Conservation (phyloP, 1,140 invertebrate species). For the Amphibalanus amphitrite region DNA sequence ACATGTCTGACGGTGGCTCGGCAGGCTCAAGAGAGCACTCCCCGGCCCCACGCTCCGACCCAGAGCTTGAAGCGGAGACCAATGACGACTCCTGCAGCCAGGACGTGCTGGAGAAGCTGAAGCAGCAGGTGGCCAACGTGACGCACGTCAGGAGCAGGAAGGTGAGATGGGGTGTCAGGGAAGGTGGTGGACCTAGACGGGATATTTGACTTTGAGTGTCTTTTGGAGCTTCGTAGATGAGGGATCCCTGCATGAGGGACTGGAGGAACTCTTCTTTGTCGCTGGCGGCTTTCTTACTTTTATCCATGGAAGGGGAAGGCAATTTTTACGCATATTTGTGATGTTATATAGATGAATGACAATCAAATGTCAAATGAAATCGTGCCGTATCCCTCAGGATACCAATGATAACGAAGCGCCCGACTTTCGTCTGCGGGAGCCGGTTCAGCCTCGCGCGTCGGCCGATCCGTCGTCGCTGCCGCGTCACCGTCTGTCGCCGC, state of each 20-base stretch:
- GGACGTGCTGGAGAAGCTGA: constrained; percentile 3
- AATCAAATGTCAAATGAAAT: no score
- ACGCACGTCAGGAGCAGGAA: not conserved
- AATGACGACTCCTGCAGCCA: not conserved
- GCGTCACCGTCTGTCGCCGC: not conserved
- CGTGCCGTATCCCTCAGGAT: not conserved
- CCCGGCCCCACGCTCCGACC: not conserved
- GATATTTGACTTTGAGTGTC: no score
- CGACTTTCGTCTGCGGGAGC: not conserved
- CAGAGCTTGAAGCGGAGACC: not conserved
- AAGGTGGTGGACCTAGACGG: no score
- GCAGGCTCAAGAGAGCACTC: not conserved
- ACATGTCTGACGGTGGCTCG: not conserved
- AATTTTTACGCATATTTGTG: no score
- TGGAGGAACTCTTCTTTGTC: no score
- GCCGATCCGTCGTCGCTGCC: not conserved
- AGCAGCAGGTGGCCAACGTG: constrained; percentile 3
- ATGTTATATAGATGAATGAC: no score
- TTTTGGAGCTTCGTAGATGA: no score
- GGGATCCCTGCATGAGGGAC: no score
- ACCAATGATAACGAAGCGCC: not conserved
- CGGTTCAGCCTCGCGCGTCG: not conserved
- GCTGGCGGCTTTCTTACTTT: no score
- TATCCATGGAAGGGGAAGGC: no score
- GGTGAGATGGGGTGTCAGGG: no score